phyloP scores from a whole-genome alignment of 2,113 vertebrate species.

The Lates calcarifer region DNA sequence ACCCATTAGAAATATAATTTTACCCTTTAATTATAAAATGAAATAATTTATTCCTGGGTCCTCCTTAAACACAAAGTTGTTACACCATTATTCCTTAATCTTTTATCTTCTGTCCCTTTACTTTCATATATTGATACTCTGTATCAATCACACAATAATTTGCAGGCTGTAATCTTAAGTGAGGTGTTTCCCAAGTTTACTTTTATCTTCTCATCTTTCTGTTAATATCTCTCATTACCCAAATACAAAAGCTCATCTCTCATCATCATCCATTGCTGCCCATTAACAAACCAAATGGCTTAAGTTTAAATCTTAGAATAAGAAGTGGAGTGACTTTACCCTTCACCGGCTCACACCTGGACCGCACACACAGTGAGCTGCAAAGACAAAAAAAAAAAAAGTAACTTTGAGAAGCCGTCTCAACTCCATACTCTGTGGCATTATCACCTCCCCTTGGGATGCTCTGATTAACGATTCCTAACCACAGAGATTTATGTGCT shows the following conservation, averaged over 20 bases:
- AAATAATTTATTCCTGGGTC: background rate
- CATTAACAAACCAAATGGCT: background rate
- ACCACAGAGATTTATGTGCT: conserved; percentile 74
- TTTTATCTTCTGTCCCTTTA: background rate
- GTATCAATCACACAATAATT: background rate
- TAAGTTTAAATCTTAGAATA: background rate
- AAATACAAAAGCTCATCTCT: background rate
- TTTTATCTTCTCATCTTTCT: conserved; percentile 1
- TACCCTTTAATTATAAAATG: background rate
- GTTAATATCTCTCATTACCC: background rate
- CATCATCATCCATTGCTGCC: background rate
- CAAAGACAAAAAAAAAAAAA: conserved; percentile 55
- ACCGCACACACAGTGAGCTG: background rate
- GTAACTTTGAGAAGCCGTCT: conserved; percentile 57
- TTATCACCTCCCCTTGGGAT: conserved; percentile 72
- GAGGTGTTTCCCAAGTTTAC: background rate
- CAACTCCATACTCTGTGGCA: conserved; percentile 44
- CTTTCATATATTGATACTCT: background rate
- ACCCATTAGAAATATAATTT: background rate
- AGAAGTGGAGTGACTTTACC: background rate
- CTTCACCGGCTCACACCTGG: conserved; percentile 23
- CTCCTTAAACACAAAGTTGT: background rate
- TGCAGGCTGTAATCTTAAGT: background rate
- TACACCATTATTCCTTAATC: background rate
- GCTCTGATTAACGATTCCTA: conserved; percentile 77